A percentile compares a stretch with the other conserved stretches of the same genome.
phyloP scores from a whole-genome alignment of 2,888 invertebrate species.

The Plagiodera versicolora region DNA sequence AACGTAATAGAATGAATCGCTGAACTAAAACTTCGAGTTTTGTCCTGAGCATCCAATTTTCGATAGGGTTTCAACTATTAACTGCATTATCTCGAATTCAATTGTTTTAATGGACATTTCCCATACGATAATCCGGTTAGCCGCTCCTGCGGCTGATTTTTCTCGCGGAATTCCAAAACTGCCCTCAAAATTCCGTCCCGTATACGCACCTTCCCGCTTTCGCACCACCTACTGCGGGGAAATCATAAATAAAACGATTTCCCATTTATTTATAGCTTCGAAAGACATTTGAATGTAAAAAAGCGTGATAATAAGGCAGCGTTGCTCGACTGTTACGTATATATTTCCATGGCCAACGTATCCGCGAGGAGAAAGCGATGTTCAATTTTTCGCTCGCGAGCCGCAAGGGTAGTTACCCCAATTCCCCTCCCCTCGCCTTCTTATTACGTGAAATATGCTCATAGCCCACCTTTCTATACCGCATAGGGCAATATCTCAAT shows the following conservation, averaged over 20 bases:
- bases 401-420: slow-evolving; percentile 37
- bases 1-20: slow-evolving; percentile 50
- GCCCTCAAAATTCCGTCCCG: neutral
- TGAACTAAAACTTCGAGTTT: slow-evolving; percentile 39
- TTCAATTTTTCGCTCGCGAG: slow-evolving; percentile 45
- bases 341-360: slow-evolving; percentile 45
- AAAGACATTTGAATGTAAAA: slow-evolving; percentile 35
- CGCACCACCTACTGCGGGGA: slow-evolving; percentile 20
- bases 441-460: slow-evolving; percentile 54
- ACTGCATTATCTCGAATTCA: slow-evolving; percentile 50
- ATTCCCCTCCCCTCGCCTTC: slow-evolving; percentile 40
- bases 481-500: slow-evolving; percentile 54
- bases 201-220: slow-evolving; percentile 3
- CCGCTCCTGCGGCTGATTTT: neutral
- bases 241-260: slow-evolving; percentile 33
- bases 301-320: slow-evolving; percentile 38
- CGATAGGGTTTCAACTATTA: slow-evolving; percentile 52
- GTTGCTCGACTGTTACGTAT: slow-evolving; percentile 39
- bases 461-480: slow-evolving; percentile 53
- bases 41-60: slow-evolving; percentile 48
- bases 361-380: slow-evolving; percentile 41
- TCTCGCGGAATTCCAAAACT: neutral
- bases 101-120: slow-evolving; percentile 50
- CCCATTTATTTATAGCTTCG: slow-evolving; percentile 29
- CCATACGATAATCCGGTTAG: slow-evolving; percentile 39